phyloP scores from a whole-genome alignment of 64 coral and sea anemone species.

The Stichodactyla mertensii region DNA sequence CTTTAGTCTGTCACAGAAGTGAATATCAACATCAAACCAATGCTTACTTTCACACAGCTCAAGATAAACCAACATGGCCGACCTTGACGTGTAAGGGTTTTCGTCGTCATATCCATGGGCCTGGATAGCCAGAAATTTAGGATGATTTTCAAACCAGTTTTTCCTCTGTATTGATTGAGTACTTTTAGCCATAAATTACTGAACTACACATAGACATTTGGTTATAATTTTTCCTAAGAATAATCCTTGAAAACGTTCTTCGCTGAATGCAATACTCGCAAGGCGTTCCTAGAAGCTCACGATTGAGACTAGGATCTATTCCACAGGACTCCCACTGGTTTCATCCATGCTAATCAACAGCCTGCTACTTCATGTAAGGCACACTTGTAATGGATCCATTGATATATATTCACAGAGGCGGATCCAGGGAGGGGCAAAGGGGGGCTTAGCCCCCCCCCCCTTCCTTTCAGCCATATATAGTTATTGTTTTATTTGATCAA shows the following conservation, averaged over 20 bases:
- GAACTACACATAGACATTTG: no score
- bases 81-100: constrained; percentile 28
- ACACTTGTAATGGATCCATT: no score
- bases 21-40: constrained; percentile 60
- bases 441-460: no score
- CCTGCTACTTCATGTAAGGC: no score
- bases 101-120: constrained; percentile 47
- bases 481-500: no score
- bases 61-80: constrained; percentile 68
- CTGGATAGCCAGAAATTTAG: constrained; percentile 44
- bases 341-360: no score
- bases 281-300: constrained; percentile 9
- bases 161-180: constrained; percentile 5
- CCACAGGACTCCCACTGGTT: not conserved
- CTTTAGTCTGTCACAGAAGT: constrained; percentile 45
- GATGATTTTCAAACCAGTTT: constrained; percentile 74
- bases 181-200: not conserved
- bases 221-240: not conserved
- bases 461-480: no score
- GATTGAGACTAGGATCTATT: not conserved
- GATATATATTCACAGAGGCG: no score
- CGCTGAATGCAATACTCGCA: not conserved
- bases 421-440: no score
- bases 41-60: constrained; percentile 61
- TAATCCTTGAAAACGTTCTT: no score